These are phyloP conservation scores for Ophraella communa DNA, from an alignment of 2,888 invertebrate genomes.

Conservation along the genomic window DNA sequence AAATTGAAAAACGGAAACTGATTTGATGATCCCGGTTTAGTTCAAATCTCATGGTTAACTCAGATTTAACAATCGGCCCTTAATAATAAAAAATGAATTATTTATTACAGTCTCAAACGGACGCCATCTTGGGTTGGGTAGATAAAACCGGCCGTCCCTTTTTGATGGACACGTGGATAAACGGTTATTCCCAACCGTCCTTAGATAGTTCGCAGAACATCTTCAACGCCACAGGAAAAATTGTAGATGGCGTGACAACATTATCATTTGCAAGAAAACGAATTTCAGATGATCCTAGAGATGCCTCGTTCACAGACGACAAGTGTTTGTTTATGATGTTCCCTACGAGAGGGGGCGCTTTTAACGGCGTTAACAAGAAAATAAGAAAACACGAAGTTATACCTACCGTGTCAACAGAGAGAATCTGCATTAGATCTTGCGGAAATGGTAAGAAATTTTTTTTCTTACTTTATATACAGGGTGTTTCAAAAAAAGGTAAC, in stretches of 20 bases:
- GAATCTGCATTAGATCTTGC: conserved; percentile 85
- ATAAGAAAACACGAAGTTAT: conserved; percentile 79
- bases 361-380: conserved; percentile 83
- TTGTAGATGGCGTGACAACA: conserved; percentile 78
- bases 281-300: conserved; percentile 73
- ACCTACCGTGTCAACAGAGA: conserved; percentile 75
- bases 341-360: conserved; percentile 82
- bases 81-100: background rate
- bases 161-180: conserved; percentile 88
- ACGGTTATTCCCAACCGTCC: conserved; percentile 77
- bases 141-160: conserved; percentile 81
- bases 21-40: no score
- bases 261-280: conserved; percentile 81
- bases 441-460: conserved; percentile 73
- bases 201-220: conserved; percentile 79
- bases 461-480: no score
- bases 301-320: conserved; percentile 81
- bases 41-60: no score
- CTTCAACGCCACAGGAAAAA: conserved; percentile 70
- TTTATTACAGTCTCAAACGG: conserved; percentile 75
- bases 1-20: no score
- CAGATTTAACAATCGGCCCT: no score
- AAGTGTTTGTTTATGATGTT: conserved; percentile 88
- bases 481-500: no score
- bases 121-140: conserved; percentile 89